A percentile compares a stretch with the other conserved stretches of the same genome.
Evolutionary conservation across 2,113 vertebrate species (phyloP).

Genomic region (Xiphorhynchus elegans): DNA sequence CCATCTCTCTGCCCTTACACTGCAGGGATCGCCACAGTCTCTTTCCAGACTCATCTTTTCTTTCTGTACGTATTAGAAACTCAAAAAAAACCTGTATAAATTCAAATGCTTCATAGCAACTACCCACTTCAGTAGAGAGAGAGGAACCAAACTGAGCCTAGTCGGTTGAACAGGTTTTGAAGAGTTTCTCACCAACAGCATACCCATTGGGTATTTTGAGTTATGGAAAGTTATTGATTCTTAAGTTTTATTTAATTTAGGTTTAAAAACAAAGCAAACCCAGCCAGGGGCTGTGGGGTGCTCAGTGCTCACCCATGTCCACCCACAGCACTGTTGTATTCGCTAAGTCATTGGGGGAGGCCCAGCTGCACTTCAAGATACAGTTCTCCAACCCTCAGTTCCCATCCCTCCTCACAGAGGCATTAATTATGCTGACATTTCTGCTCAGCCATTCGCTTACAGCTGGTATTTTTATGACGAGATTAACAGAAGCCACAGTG

Average conservation of each 20-base stretch:
- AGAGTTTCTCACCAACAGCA: neutral
- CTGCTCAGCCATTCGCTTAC: neutral
- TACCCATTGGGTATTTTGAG: neutral
- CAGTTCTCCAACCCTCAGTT: neutral
- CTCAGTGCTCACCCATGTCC: accelerated
- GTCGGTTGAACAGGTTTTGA: neutral
- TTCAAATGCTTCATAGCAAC: neutral
- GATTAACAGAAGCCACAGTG: neutral
- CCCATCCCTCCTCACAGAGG: neutral
- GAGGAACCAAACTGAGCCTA: neutral
- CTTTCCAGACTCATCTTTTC: neutral
- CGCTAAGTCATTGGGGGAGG: accelerated
- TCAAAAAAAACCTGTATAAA: neutral
- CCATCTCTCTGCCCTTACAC: neutral
- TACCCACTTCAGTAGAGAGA: neutral
- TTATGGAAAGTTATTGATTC: neutral
- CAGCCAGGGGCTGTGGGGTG: neutral
- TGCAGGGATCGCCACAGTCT: neutral
- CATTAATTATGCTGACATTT: neutral
- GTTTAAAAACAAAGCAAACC: neutral
- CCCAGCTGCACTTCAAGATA: neutral
- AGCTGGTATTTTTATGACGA: neutral
- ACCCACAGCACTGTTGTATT: neutral
- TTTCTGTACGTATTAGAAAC: neutral
- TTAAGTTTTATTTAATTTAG: neutral